These are phyloP conservation scores for Leptopilina boulardi DNA, from an alignment of 1,140 invertebrate genomes.

Conservation along the genomic window DNA sequence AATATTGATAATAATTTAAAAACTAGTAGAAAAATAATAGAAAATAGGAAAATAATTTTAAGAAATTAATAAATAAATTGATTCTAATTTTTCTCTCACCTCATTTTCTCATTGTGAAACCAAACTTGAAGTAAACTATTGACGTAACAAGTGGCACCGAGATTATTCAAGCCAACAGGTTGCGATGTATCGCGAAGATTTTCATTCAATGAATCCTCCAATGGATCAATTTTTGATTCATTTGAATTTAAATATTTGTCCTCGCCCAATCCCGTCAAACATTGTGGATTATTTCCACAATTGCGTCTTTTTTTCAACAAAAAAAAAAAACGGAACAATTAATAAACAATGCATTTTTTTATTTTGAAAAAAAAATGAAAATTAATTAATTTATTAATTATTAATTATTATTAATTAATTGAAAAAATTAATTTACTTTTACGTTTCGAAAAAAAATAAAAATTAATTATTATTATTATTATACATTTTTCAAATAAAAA, in stretches of 20 bases:
- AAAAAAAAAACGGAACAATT: neutral
- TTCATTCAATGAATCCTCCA: conserved; percentile 78
- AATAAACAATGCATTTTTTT: conserved; percentile 30
- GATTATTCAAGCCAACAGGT: conserved; percentile 83
- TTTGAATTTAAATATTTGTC: conserved; percentile 73
- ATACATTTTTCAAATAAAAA: too few species aligned
- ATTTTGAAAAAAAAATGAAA: neutral
- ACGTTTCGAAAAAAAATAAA: too few species aligned
- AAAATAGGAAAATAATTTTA: neutral
- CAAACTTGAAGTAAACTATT: conserved; percentile 85
- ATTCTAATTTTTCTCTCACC: conserved; percentile 63
- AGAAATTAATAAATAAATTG: conserved; percentile 16
- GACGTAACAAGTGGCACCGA: conserved; percentile 86
- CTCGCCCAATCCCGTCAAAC: conserved; percentile 81
- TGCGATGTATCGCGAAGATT: conserved; percentile 71
- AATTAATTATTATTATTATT: too few species aligned
- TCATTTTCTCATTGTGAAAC: conserved; percentile 83
- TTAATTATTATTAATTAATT: neutral
- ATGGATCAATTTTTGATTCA: conserved; percentile 67
- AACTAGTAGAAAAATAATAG: conserved; percentile 4
- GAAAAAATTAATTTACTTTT: too few species aligned
- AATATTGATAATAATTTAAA: neutral
- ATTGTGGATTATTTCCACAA: conserved; percentile 82
- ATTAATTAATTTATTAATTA: neutral
- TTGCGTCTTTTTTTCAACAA: conserved; percentile 75